Evolutionary conservation across 2,888 invertebrate species (phyloP), one percentile per base, ranked within the genome.

Genomic region (Poecilobothrus nobilitatus): DNA sequence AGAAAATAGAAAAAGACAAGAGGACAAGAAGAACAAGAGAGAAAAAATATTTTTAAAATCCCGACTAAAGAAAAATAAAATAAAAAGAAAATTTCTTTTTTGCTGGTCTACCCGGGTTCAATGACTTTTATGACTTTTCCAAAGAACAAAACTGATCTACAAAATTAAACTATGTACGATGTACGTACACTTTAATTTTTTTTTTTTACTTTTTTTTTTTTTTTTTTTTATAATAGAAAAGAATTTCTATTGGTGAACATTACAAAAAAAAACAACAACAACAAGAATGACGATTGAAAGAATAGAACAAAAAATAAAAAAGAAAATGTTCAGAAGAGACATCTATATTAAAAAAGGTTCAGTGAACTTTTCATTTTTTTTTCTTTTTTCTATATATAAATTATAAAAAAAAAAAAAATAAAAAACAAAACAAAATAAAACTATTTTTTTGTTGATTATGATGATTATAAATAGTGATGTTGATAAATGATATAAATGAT

Each of bases 71-170:
- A 53, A 53, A 27, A 27, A 27, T 27, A 27, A 27, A 27, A 27
- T 2, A 41, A 8, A 41, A 18, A 18, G 18, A 53, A 53, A 53
- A 18, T 53, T 53, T 18, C 18, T 53, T 53, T 53, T 53, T 53
- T 27, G 27, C 53, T 53, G 53, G 53, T 53, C 53, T 53, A 27
- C 53, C n/a, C 53, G 53, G n/a, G 53, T 53, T 41, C 53, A 53
- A 53, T 53, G 53, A 53, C 53, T 53, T 53, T 18, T 12, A 53
- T 53, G 18, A 53, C 18, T 53, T 53, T 53, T 53, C n/a, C 53
- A 53, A 53, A 53, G n/a, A 53, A 18, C 2, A 41, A 15, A 41
- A 53, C 9, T 53, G 53, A 53, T 53, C 53, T 18, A 53, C 53
- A 18, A 18, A 53, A 53, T 18, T 41, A 15, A 41, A 41, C 53